phyloP scores from a whole-genome alignment of 1,140 invertebrate species.

The Vollenhovia emeryi region DNA sequence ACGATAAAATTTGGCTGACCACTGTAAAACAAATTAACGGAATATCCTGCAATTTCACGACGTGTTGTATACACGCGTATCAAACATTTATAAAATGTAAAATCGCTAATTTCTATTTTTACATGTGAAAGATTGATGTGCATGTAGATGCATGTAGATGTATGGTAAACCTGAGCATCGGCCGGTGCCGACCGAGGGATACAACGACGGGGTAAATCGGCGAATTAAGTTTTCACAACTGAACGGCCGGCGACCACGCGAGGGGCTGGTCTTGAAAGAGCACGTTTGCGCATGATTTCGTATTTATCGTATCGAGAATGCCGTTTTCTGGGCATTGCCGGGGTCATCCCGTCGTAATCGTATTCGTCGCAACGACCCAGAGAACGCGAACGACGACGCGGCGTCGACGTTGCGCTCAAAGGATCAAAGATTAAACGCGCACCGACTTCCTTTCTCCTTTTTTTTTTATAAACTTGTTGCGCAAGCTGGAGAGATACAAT shows the following conservation, averaged over 20 bases:
- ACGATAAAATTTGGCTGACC: background rate
- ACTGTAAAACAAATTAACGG: background rate
- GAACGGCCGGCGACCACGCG: background rate
- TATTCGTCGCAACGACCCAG: background rate
- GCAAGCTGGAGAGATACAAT: background rate
- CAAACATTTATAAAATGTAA: background rate
- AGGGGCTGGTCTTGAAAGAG: background rate
- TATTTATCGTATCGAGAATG: background rate
- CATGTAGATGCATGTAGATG: background rate
- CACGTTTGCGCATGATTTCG: background rate
- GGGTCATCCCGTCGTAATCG: background rate
- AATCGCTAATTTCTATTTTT: background rate
- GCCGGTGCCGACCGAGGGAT: background rate
- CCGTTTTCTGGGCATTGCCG: background rate
- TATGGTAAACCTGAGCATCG: background rate
- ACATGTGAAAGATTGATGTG: background rate
- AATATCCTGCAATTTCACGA: background rate
- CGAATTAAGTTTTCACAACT: constrained; percentile 23
- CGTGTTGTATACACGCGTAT: background rate
- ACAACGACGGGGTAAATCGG: background rate
- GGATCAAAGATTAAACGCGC: background rate
- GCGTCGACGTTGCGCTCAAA: background rate
- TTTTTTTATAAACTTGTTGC: background rate
- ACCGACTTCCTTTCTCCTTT: too few relatives aligned
- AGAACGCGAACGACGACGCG: background rate